Percentiles rank a stretch among this genome's conserved stretches.
phyloP scores from a whole-genome alignment of 2,797 vertebrate species.

The Alcedo quadribrachys region DNA sequence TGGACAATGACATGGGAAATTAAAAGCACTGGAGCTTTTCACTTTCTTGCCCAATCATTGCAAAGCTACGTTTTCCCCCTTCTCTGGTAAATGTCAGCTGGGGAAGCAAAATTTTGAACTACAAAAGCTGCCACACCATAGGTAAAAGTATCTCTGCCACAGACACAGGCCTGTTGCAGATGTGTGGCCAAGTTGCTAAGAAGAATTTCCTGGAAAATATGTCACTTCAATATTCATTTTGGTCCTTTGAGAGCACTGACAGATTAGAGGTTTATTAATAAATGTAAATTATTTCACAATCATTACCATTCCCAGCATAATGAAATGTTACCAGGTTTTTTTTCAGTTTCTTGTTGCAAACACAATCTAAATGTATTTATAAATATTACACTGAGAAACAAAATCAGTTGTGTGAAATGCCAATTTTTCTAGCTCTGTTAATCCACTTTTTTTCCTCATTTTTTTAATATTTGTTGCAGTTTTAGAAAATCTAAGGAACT shows the following conservation, averaged over 20 bases:
- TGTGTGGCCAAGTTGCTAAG: neutral
- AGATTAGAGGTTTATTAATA: neutral
- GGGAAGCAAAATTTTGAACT: neutral
- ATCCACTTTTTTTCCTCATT: neutral
- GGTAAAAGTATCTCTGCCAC: neutral
- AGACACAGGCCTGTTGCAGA: neutral
- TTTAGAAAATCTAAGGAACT: neutral
- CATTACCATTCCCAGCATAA: neutral
- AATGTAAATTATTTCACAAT: neutral
- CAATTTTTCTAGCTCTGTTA: neutral
- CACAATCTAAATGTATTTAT: neutral
- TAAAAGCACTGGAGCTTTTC: neutral
- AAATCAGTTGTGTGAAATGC: neutral
- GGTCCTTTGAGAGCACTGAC: neutral
- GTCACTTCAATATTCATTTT: neutral
- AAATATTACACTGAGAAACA: neutral
- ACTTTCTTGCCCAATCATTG: neutral
- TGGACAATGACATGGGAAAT: constrained; percentile 55
- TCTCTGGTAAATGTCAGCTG: neutral
- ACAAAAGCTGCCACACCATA: neutral
- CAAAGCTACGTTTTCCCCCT: neutral
- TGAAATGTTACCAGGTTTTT: neutral
- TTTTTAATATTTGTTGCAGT: neutral
- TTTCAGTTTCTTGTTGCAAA: neutral
- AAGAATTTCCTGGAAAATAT: neutral